Percentiles rank a stretch among this genome's conserved stretches.
Evolutionary conservation across 2,113 vertebrate species (phyloP).

Genomic region (Dissostichus mawsoni): DNA sequence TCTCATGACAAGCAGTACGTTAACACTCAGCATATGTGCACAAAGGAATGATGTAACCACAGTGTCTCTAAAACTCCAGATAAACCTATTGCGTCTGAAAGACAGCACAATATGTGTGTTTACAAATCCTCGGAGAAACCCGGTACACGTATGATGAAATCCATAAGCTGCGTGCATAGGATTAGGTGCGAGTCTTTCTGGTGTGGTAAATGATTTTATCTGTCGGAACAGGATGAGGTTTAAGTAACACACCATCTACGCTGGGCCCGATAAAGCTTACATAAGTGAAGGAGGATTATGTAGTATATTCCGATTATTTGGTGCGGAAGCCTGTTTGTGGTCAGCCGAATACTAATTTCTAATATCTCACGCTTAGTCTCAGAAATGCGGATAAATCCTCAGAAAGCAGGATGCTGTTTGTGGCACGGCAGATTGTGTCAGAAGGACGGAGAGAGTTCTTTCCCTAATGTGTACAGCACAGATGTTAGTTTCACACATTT

Average conservation of each 20-base stretch:
- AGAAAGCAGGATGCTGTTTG: slow-evolving; percentile 31
- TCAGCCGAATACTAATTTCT: slow-evolving; percentile 67
- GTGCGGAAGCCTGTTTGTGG: slow-evolving; percentile 57
- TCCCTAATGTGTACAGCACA: slow-evolving; percentile 17
- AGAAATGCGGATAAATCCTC: slow-evolving; percentile 42
- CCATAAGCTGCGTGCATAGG: slow-evolving; percentile 65
- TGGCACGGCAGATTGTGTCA: slow-evolving; percentile 10
- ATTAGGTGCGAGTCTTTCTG: slow-evolving; percentile 72
- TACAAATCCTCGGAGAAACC: slow-evolving; percentile 64
- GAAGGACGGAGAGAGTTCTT: not conserved
- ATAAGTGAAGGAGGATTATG: slow-evolving; percentile 69
- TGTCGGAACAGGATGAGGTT: slow-evolving; percentile 72
- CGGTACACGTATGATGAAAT: slow-evolving; percentile 72
- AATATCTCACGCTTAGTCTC: slow-evolving; percentile 56
- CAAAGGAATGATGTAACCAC: slow-evolving; percentile 74
- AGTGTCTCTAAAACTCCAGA: slow-evolving; percentile 55
- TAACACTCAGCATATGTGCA: slow-evolving; percentile 64
- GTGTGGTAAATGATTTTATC: slow-evolving; percentile 76
- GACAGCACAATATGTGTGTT: slow-evolving; percentile 60
- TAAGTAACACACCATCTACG: slow-evolving; percentile 64
- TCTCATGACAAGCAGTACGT: slow-evolving; percentile 57
- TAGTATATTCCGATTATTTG: slow-evolving; percentile 62
- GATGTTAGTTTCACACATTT: slow-evolving; percentile 27
- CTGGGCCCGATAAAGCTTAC: slow-evolving; percentile 63
- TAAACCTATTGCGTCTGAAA: slow-evolving; percentile 72